phyloP scores from a whole-genome alignment of 1,140 invertebrate species.

The Meteorus sp. region DNA sequence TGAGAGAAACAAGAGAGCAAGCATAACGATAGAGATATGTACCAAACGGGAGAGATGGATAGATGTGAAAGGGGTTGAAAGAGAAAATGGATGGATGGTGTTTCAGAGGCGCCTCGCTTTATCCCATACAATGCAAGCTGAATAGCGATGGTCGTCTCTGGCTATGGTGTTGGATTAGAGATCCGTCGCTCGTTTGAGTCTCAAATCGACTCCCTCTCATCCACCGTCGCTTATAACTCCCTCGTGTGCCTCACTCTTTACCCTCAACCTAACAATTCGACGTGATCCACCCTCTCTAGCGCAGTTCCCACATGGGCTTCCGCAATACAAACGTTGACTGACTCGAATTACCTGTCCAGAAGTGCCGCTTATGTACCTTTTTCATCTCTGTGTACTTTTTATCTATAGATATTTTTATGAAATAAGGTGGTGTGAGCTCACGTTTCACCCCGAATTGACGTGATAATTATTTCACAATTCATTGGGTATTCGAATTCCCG shows the following conservation, averaged over 20 bases:
- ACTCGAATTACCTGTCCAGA: conserved; percentile 28
- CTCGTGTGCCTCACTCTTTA: not conserved
- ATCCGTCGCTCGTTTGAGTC: conserved; percentile 54
- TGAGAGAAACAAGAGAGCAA: conserved; percentile 36
- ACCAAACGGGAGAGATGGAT: conserved; percentile 23
- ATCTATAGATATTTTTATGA: too few relatives aligned
- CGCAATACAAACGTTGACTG: conserved; percentile 3
- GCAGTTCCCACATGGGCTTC: too few relatives aligned
- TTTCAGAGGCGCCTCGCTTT: conserved; percentile 44
- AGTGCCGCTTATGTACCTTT: conserved; percentile 7
- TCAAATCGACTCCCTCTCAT: conserved; percentile 23
- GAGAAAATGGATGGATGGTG: conserved; percentile 38
- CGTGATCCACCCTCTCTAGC: conserved; percentile 4
- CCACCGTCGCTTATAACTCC: not conserved
- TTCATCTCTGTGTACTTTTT: not conserved
- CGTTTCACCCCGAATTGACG: too few relatives aligned
- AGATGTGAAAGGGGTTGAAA: not conserved
- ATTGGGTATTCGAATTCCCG: too few relatives aligned
- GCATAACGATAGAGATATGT: conserved; percentile 24
- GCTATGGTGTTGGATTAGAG: conserved; percentile 54
- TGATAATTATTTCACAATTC: too few relatives aligned
- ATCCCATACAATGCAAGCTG: conserved; percentile 53
- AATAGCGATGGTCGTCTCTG: conserved; percentile 53
- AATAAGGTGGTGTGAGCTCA: too few relatives aligned
- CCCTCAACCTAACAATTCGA: not conserved